These are phyloP conservation scores for Sitta carolinensis DNA, from an alignment of 2,797 vertebrate species.

Conservation along the genomic window DNA sequence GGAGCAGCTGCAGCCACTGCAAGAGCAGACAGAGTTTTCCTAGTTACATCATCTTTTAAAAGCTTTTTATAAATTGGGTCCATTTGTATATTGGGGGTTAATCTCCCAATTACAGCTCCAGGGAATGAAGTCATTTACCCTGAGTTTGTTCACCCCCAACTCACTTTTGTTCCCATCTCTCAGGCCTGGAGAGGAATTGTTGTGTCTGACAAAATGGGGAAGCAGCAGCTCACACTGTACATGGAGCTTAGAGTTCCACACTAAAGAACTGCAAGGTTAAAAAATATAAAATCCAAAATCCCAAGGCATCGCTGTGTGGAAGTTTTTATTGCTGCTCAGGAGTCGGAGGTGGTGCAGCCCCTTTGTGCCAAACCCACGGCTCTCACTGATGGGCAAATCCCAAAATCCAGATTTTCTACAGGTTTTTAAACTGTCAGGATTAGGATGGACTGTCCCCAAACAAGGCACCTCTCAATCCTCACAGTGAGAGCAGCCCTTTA, in stretches of 20 bases:
- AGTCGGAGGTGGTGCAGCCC: background rate
- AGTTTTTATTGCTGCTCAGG: background rate
- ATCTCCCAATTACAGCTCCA: background rate
- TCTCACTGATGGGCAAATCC: background rate
- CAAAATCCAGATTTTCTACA: conserved; percentile 62
- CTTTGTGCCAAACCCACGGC: background rate
- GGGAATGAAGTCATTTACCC: background rate
- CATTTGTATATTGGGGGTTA: background rate
- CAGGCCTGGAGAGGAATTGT: background rate
- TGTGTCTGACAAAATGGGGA: background rate
- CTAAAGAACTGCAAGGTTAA: background rate
- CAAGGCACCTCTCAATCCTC: conserved; percentile 59
- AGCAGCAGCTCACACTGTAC: background rate
- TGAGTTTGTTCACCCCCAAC: background rate
- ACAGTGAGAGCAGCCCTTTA: conserved; percentile 53
- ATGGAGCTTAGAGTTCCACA: background rate
- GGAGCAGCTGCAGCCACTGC: no score
- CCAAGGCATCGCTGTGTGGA: background rate
- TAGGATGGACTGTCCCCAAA: conserved; percentile 58
- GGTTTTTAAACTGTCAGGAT: conserved; percentile 54
- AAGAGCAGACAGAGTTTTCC: no score
- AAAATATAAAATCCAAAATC: background rate
- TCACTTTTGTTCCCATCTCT: background rate
- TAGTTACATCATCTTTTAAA: no score
- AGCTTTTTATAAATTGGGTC: background rate